Evolutionary conservation across 2,888 invertebrate species (phyloP).

Genomic region (Nephrotoma appendiculata): DNA sequence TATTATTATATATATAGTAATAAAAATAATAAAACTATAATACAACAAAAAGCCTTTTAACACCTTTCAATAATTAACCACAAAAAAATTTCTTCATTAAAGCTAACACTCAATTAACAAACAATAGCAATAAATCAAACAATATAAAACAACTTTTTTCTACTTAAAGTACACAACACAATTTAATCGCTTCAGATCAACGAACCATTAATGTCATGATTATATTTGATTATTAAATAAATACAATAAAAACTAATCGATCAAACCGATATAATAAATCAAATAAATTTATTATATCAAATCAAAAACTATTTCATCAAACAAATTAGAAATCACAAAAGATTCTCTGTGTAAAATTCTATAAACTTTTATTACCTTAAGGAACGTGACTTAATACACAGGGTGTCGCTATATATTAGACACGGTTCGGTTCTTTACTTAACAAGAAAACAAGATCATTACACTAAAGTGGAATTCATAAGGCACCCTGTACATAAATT

Average conservation of each 20-base stretch:
- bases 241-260: not conserved
- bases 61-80: not conserved
- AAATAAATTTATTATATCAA: not conserved
- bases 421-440: too few relatives aligned
- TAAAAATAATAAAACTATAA: not conserved
- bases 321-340: not conserved
- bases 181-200: not conserved
- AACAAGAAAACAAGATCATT: too few relatives aligned
- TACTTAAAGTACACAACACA: not conserved
- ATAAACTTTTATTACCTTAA: not conserved
- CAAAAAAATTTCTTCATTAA: not conserved
- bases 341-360: not conserved
- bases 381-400: not conserved
- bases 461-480: too few relatives aligned
- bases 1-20: not conserved
- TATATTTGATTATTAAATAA: not conserved
- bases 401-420: not conserved
- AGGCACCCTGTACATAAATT: too few relatives aligned
- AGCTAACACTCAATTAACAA: not conserved
- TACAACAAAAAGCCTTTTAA: not conserved
- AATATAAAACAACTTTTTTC: not conserved
- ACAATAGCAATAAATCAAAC: not conserved
- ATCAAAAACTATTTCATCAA: not conserved
- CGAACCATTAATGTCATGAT: not conserved
- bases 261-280: not conserved